Conservation (phyloP, 2,113 vertebrate species). For the Anoura caudifer region DNA sequence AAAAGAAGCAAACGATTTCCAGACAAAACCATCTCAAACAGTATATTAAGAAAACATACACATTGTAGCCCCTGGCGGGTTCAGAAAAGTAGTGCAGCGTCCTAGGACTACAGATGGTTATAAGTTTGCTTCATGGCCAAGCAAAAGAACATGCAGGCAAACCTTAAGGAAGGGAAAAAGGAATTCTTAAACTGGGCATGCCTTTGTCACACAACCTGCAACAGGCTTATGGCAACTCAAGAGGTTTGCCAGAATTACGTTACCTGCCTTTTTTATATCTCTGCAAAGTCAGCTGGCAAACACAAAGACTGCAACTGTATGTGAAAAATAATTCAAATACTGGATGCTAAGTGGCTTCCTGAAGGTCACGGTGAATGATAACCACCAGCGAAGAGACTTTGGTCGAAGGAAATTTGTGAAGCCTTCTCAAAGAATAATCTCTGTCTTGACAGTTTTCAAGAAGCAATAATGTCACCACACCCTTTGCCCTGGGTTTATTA, state of each 20-base stretch:
- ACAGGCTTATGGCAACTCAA: background rate
- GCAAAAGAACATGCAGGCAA: background rate
- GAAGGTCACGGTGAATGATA: background rate
- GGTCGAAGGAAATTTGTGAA: background rate
- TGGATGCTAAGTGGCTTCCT: background rate
- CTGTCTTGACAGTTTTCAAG: constrained; percentile 29
- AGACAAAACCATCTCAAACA: background rate
- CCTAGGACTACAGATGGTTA: background rate
- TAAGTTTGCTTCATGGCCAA: background rate
- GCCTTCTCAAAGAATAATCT: background rate
- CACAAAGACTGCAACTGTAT: background rate
- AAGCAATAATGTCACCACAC: background rate
- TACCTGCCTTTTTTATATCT: background rate
- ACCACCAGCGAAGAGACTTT: background rate
- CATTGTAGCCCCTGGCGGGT: background rate
- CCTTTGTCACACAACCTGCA: background rate
- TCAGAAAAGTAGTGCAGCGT: background rate
- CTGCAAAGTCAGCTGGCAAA: background rate
- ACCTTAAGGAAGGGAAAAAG: background rate
- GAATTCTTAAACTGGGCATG: background rate
- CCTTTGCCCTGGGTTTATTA: constrained; percentile 39
- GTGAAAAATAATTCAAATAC: background rate
- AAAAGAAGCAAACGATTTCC: constrained; percentile 42
- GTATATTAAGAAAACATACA: background rate
- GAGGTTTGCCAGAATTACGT: background rate